Evolutionary conservation across 2,113 vertebrate genomes (phyloP), one percentile per base, ranked within the genome.

Genomic region (Cariama cristata): DNA sequence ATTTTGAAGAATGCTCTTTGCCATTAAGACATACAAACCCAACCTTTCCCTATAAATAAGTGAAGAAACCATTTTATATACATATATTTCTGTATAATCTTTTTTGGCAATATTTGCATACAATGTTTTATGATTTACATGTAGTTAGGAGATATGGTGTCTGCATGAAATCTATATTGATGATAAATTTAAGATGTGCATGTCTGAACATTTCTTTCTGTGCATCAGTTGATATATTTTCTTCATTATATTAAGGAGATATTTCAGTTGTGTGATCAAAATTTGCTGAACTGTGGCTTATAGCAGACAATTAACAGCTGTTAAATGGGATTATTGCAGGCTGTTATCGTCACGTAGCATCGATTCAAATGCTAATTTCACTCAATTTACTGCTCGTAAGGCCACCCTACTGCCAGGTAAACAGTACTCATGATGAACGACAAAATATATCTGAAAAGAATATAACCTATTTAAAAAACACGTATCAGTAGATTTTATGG

Each of bases 281-380:
- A 95, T 72, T 84, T 94, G 83, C 92, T 97, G 94, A 95, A 91
- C 91, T 95, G 92, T 92, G 79, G 44, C 86, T 94, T 97, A 95
- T 81, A 89, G 83, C 44, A 91, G 75, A 69, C 82, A 86, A 96
- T 96, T 94, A 97, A 85, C 86, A 97, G 94, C 92, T 96, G 92
- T 95, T 97, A 96, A 89, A 95, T 95, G 84, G 94, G 88, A 92
- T 95, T 97, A 94, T 92, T 95, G 88, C 64, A 75, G 95, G 58
- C 91, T 96, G 83, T 93, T 96, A 94, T 95, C 83, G 81, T 94
- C 86, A 91, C 3, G 0, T 84, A 93, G 60, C 64, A 60, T 75
- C 4, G 0, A 92, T 86, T 95, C 79, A 94, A 86, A 95, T 97
- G 91, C 91, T 95, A 92, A 96, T 95, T 97, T 85, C 2, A 13